Evolutionary conservation across 2,113 vertebrate species (phyloP).

Genomic region (Drymodes brunneopygia): DNA sequence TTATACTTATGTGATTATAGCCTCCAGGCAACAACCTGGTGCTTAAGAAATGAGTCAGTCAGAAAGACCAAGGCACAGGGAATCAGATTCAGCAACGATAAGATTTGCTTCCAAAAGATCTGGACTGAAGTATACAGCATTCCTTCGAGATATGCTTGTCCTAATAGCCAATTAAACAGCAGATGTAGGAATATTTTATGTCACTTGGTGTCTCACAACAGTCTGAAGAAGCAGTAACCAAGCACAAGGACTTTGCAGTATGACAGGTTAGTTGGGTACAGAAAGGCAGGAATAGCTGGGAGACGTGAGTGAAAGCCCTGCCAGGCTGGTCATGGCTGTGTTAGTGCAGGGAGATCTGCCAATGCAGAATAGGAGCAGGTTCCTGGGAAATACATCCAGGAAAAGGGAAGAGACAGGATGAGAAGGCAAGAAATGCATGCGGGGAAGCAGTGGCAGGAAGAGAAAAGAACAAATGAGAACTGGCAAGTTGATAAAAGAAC

Average conservation of each 20-base stretch:
- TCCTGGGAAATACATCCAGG: conserved; percentile 7
- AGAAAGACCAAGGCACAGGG: conserved; percentile 12
- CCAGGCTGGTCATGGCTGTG: neutral
- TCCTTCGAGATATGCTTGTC: neutral
- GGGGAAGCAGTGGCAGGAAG: neutral
- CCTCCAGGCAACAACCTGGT: conserved; percentile 18
- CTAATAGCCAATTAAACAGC: neutral
- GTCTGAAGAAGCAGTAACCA: neutral
- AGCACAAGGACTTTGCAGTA: neutral
- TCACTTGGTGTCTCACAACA: neutral
- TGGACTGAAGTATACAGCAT: neutral
- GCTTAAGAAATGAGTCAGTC: conserved; percentile 45
- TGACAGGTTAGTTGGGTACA: neutral
- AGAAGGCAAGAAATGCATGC: neutral
- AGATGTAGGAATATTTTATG: neutral
- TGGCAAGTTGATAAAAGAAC: conserved; percentile 42
- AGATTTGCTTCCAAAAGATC: neutral
- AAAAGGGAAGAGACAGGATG: neutral
- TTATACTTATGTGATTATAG: conserved; percentile 43
- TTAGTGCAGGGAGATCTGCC: neutral
- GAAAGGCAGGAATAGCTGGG: neutral
- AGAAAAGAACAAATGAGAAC: conserved; percentile 47
- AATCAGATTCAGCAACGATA: neutral
- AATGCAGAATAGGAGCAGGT: neutral
- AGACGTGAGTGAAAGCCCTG: neutral